Conservation (phyloP, 2,797 vertebrate genomes). For the Tachyglossus aculeatus region DNA sequence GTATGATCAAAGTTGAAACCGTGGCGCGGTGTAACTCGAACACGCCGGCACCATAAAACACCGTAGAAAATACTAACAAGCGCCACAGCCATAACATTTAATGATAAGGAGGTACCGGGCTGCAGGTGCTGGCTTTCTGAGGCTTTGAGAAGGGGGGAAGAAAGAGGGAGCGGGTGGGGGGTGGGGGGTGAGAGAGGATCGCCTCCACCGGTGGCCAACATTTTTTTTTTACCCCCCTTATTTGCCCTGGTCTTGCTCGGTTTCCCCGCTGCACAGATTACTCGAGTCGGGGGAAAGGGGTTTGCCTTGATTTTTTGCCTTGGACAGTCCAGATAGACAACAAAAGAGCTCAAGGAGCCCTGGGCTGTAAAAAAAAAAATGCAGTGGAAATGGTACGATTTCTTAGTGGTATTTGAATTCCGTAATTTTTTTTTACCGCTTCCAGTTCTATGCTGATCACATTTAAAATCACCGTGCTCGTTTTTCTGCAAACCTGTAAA, state of each 20-base stretch:
- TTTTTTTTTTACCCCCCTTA: slow-evolving; percentile 18
- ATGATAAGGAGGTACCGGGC: slow-evolving; percentile 72
- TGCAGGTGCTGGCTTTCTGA: slow-evolving; percentile 70
- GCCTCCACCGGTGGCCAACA: too few species aligned
- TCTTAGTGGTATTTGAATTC: slow-evolving; percentile 46
- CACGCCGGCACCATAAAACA: slow-evolving; percentile 87
- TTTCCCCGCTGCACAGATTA: slow-evolving; percentile 18
- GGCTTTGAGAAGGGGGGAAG: slow-evolving; percentile 61
- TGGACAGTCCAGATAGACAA: slow-evolving; percentile 51
- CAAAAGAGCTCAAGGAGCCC: slow-evolving; percentile 67
- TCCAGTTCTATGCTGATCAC: slow-evolving; percentile 53
- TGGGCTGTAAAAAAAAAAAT: slow-evolving; percentile 65
- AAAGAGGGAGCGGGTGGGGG: too few species aligned
- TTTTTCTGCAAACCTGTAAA: slow-evolving; percentile 60
- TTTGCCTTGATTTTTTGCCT: slow-evolving; percentile 46
- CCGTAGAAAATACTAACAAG: slow-evolving; percentile 89
- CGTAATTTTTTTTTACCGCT: slow-evolving; percentile 16
- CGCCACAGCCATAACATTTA: slow-evolving; percentile 89
- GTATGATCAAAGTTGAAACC: slow-evolving; percentile 87
- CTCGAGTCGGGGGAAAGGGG: slow-evolving; percentile 46
- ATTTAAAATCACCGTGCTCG: slow-evolving; percentile 46
- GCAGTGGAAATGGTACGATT: slow-evolving; percentile 55
- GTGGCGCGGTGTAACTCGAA: slow-evolving; percentile 84
- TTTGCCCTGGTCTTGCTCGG: slow-evolving; percentile 19
- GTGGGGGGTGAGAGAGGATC: too few species aligned